Base-by-base conservation (phyloP, 2,888 invertebrate genomes). In the Chaitophorus viminalis region DNA sequence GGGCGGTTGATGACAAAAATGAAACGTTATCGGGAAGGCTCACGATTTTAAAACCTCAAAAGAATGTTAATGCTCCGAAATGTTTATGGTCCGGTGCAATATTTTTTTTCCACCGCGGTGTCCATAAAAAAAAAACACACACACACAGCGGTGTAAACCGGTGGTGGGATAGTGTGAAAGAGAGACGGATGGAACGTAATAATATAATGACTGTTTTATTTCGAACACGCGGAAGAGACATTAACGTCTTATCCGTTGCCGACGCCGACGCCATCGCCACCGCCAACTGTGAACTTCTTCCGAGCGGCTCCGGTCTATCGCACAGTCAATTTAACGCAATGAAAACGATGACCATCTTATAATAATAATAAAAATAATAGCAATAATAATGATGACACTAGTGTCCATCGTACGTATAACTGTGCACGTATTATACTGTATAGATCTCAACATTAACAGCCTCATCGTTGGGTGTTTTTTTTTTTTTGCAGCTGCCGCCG, bases 121-220 rank as follows among this genome's bases (percentile, higher is more conserved):
- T 83, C 25, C 75, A 88, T 90, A 90, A 89, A 89, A 89, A 82
- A 89, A 83, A 65, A 60, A 74, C 74, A 74, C 18, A 52, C 4
- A 82, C 25, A 70, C 78, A 36, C 36, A 68, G 39, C 72, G n/a
- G 86, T 78, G 52, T 86, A 72, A 86, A 52, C 29, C 68, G 68
- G 29, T 46, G 33, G 29, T 39, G 46, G 46, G 52, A 79, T n/a
- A 39, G 84, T 68, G 84, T 77, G 68, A 77, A 85, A 68, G 77
- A 85, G 18, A 68, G 46, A 85, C 2, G 31, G 46, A 76, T 70
- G 14, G 31, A 83, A 74, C 54, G 65, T 76, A 84, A 76, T 77
- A 77, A 76, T 78, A 81, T 81, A 78, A 87, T 81, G 87, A 87
- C 81, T 65, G 79, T 87, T 87, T 87, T 87, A 87, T 81, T 87